Evolutionary conservation across 92 coral and sea anemone species (phyloP), one percentile per base, ranked within the genome.

Genomic region (Hydrozoanthus gracilis): DNA sequence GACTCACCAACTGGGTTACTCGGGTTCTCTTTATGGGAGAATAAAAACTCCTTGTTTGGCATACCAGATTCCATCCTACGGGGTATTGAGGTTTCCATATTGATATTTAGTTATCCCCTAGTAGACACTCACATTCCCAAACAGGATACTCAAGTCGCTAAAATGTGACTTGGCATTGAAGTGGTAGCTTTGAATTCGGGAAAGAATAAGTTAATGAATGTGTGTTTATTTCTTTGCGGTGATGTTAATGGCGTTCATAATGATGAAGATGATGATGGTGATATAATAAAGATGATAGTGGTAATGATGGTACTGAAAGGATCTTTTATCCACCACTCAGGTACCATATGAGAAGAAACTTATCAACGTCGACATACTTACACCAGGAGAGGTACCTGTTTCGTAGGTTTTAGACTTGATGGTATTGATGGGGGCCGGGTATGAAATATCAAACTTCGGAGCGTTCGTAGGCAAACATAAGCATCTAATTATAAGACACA

Each of bases 281-380:
- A 15, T 64, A 13, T 64, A 0, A 64, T 13, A 44, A 18, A 2
- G 71, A 65, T 0, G 48, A 4, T 47, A 8, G 6, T 16, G 6
- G 47, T 50, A 4, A 62, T 10, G 67, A 20, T 77, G 69, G 7
- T 54, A 60, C 0, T 78, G 44, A 10, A 54, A 56, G 44, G 60
- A 58, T 78, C 27, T 48, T 47, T 76, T 50, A 17, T 35, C 14
- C 54, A 8, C 47, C 11, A 4, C 27, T 27, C 27, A 94, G 98
- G 90, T 89, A n/a, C 98, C 98, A 2, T 92, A 88, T 71, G 95
- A 93, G 87, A 88, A 83, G 77, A 91, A 78, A 70, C 78, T 94
- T 73, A 94, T 94, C 83, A 73, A 85, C 73, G 66, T 88, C 58
- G 93, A 87, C 68, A 55, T 94, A 20, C 61, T 94, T 86, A 94